A percentile compares a stretch with the other conserved stretches of the same genome.
phyloP scores from a whole-genome alignment of 2,113 vertebrate genomes.

The Lophura nycthemera region DNA sequence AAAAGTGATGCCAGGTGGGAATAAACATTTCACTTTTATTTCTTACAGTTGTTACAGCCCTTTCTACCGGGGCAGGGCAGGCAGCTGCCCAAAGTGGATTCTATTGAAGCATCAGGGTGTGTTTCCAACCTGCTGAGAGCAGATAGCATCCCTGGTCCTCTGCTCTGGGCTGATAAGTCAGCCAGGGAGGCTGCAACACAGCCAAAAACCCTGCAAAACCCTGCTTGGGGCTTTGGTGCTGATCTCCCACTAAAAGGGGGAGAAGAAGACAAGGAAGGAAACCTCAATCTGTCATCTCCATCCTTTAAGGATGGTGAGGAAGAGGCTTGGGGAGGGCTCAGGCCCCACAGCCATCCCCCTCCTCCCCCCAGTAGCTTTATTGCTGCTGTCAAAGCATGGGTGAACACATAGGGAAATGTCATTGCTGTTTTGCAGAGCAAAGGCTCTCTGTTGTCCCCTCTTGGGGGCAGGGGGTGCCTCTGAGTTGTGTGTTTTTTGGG shows the following conservation, averaged over 20 bases:
- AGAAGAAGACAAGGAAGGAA: not conserved
- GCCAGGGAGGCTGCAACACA: not conserved
- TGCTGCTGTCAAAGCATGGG: rapidly evolving
- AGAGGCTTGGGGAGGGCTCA: not conserved
- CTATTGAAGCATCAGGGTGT: too few relatives aligned
- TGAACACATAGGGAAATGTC: rapidly evolving
- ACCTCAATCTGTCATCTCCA: not conserved
- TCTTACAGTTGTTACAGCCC: not conserved
- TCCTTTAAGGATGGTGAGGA: not conserved
- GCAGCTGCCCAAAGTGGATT: not conserved
- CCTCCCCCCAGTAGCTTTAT: not conserved
- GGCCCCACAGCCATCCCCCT: rapidly evolving
- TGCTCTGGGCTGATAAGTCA: not conserved
- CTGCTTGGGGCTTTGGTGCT: rapidly evolving
- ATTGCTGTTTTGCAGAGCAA: not conserved
- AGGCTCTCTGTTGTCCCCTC: not conserved
- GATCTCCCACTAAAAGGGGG: not conserved
- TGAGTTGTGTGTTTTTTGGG: not conserved
- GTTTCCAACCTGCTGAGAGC: not conserved
- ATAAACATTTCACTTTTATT: slow-evolving; percentile 68
- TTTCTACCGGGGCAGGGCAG: not conserved
- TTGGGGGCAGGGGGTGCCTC: too few relatives aligned
- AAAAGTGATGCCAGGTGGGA: slow-evolving; percentile 1
- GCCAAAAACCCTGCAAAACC: not conserved
- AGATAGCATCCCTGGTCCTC: not conserved